Conservation (phyloP, 2,113 vertebrate genomes). For the Zonotrichia leucophrys region DNA sequence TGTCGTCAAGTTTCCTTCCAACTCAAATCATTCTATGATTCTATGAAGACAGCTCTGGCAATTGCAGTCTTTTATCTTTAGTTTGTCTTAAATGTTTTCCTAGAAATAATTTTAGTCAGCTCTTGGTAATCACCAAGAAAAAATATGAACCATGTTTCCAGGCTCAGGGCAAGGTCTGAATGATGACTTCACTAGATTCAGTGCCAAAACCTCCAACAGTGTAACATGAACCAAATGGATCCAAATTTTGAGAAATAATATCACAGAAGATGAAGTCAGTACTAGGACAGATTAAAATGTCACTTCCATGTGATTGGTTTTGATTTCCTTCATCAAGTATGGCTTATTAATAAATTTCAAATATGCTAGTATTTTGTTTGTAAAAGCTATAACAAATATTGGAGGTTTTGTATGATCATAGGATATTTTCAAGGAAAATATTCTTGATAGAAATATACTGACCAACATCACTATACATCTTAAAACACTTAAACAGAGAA, state of each 20-base stretch:
- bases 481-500: not conserved
- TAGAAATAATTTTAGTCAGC: not conserved
- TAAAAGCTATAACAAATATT: not conserved
- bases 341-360: not conserved
- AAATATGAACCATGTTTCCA: not conserved
- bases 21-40: not conserved
- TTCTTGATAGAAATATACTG: not conserved
- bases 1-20: not conserved
- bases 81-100: not conserved
- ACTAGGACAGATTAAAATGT: not conserved
- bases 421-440: not conserved
- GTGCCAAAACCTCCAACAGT: not conserved
- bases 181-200: not conserved
- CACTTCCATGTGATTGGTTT: not conserved
- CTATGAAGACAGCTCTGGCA: not conserved
- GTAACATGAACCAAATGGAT: not conserved
- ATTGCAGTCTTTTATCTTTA: not conserved
- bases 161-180: not conserved
- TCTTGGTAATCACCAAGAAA: not conserved
- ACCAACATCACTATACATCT: not conserved
- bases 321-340: not conserved
- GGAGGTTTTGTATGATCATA: not conserved
- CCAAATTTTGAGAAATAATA: not conserved
- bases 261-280: not conserved
- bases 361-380: not conserved